Base-by-base conservation (phyloP, 2,113 vertebrate species). In the Enhydra lutris region DNA sequence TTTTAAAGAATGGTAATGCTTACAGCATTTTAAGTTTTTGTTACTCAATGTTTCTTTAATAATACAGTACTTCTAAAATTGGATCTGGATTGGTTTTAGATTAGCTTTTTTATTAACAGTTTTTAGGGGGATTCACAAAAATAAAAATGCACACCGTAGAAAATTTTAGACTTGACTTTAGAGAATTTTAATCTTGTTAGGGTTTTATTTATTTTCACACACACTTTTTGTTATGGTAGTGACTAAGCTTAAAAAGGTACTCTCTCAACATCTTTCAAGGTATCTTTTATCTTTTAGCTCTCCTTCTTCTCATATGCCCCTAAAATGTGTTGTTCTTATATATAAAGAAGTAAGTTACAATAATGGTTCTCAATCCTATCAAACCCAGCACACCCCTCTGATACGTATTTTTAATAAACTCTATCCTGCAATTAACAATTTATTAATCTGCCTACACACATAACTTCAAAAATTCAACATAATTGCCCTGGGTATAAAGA, bases 121-220 rank as follows among this genome's bases (percentile, higher is more conserved):
- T 47, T 89, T 88, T 79, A 29, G 34, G 47, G 74, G 7, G 2
- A 90, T 52, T 95, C 84, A 94, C 61, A 94, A 90, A 95, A 83
- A 89, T 95, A 74, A 81, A 95, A 94, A 95, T 69, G 2, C 0
- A 34, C 12, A 95, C 76, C 78, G 12, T 69, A 96, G 47, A 93
- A 83, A 92, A 71, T 36, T 31, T 96, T 88, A 89, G n/a, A 17
- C 45, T 95, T 95, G 1, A 74, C 78, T 91, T 94, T 81, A 6
- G 0, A 91, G 15, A 78, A 82, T 31, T 71, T 79, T 94, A 84
- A 76, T 93, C 39, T 91, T 95, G 39, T 36, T 76, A 63, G 45
- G 11, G 10, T 82, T 95, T 96, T 93, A 39, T 67, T 63, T 85
- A 81, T 88, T 97, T 86, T 92, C 59, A 90, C 59, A 82, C 13